Evolutionary conservation across 2,888 invertebrate genomes (phyloP).

Genomic region (Leucophenga montana): DNA sequence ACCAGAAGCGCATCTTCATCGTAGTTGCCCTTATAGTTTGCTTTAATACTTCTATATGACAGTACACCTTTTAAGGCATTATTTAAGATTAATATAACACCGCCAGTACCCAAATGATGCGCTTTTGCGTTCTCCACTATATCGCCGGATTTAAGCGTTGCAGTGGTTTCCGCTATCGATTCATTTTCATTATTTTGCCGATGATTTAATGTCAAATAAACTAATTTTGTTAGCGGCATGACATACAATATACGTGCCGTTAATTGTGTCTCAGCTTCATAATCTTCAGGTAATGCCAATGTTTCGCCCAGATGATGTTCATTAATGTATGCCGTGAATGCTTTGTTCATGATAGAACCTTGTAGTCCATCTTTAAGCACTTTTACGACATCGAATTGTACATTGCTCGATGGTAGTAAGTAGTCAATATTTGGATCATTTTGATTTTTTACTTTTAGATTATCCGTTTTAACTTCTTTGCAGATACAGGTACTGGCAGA

Average conservation of each 20-base stretch:
- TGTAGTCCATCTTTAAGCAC: conserved; percentile 73
- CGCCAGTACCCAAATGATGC: conserved; percentile 71
- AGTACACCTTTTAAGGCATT: conserved; percentile 68
- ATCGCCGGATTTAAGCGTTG: conserved; percentile 74
- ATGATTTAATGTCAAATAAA: conserved; percentile 76
- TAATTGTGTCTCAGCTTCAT: conserved; percentile 74
- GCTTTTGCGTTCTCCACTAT: conserved; percentile 77
- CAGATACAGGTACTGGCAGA: conserved; percentile 69
- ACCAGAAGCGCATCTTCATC: conserved; percentile 70
- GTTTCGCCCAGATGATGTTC: conserved; percentile 71
- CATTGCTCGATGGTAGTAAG: conserved; percentile 72
- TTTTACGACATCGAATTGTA: conserved; percentile 70
- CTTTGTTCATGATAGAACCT: conserved; percentile 72
- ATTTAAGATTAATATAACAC: conserved; percentile 69
- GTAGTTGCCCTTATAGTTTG: conserved; percentile 68
- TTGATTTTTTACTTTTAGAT: conserved; percentile 65
- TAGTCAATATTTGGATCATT: conserved; percentile 71
- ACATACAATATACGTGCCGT: conserved; percentile 79
- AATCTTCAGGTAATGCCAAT: conserved; percentile 69
- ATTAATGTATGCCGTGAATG: conserved; percentile 72
- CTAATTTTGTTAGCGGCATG: conserved; percentile 80
- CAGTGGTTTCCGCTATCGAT: not conserved
- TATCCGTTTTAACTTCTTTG: conserved; percentile 51
- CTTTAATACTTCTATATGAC: conserved; percentile 65
- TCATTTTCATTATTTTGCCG: conserved; percentile 39